Base-by-base conservation (phyloP, 1,140 invertebrate species). In the Drosophila bocki region DNA sequence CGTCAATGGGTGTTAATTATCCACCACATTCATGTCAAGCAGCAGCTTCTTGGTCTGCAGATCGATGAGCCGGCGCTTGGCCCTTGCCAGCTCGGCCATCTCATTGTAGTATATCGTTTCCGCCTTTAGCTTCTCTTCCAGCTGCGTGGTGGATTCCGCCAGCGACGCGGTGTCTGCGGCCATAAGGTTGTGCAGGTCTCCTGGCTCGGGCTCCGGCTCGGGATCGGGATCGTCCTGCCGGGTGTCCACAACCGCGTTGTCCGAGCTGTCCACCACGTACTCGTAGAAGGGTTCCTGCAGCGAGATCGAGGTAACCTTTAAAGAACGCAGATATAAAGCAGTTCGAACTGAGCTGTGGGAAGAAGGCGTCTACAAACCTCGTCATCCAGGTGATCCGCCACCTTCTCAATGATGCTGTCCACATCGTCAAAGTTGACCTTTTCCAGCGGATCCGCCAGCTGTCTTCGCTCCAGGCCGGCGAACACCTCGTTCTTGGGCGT, bases 71-170 rank as follows among this genome's bases (percentile, higher is more conserved):
- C 81, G 63, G 0, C 91, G 72, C 50, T 92, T 92, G 50, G 91
- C 83, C 13, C 86, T 80, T 19, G 91, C 91, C 53, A 92, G 35
- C 33, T 91, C 86, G 19, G 91, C 91, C 91, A 92, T 92, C 48
- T 92, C 91, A 72, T 92, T 92, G 32, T 80, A 92, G 56, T 92
- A 92, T 60, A 91, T 91, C 57, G 91, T 92, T 58, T 92, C 91
- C 11, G 91, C 91, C 75, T 91, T 87, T 0, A 91, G 71, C 39
- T 92, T 92, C 35, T 92, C 91, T 8, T 84, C 82, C 64, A 91
- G 29, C 37, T 90, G 86, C 1, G 82, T 91, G 9, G 86, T 82
- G 7, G 65, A 33, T 11, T 90, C 85, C 5, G 67, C 53, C 2
- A 91, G 13, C 1, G 84, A 90, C 6, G 67, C 63, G 3, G 48